These are phyloP conservation scores for Dicrostonyx torquatus DNA, from an alignment of 2,797 vertebrate species.

Conservation along the genomic window DNA sequence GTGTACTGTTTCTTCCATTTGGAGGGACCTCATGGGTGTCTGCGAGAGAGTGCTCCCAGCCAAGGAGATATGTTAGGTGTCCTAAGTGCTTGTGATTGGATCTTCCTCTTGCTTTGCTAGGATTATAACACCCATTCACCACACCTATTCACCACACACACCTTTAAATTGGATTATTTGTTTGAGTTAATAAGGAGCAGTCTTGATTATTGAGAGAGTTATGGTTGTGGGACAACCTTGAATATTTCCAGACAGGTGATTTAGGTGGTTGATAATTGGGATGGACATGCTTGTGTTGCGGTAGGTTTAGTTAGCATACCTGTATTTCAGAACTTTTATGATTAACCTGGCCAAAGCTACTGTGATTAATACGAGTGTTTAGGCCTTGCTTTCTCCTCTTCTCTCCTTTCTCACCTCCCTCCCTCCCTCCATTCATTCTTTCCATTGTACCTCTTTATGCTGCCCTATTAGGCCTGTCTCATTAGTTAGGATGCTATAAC, in stretches of 20 bases:
- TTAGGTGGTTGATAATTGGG: neutral
- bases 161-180: neutral
- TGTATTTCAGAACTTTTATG: neutral
- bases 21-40: neutral
- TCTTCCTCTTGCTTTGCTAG: neutral
- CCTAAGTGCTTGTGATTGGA: neutral
- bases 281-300: neutral
- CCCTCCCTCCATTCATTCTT: neutral
- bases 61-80: neutral
- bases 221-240: neutral
- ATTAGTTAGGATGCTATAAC: neutral
- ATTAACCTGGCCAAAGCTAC: neutral
- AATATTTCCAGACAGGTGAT: slow-evolving; percentile 12
- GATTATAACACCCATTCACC: neutral
- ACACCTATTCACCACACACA: neutral
- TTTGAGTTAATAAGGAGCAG: neutral
- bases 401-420: neutral
- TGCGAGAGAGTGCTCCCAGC: neutral
- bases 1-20: neutral
- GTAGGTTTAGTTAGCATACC: neutral
- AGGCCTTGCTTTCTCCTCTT: neutral
- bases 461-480: neutral
- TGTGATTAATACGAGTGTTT: neutral
- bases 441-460: neutral
- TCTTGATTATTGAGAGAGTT: slow-evolving; percentile 6